phyloP scores from a whole-genome alignment of 2,113 vertebrate species.

The Agelaius tricolor region DNA sequence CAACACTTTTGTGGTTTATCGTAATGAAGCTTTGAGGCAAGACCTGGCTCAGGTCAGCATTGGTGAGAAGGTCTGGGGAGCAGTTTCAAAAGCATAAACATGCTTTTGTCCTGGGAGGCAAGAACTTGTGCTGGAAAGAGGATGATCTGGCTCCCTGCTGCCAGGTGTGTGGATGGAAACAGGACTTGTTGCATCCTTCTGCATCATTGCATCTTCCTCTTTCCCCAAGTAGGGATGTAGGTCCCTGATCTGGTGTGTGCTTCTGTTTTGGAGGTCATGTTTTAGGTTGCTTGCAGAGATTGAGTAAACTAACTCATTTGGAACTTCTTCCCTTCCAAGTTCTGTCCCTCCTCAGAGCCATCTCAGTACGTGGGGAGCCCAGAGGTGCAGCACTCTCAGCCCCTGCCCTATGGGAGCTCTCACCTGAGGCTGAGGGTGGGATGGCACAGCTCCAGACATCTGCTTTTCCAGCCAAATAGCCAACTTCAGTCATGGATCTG shows the following conservation, averaged over 20 bases:
- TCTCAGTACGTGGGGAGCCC: accelerated
- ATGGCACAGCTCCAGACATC: background rate
- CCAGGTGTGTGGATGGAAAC: background rate
- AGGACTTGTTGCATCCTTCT: background rate
- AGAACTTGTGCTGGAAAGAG: background rate
- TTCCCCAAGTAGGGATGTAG: background rate
- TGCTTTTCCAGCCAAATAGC: background rate
- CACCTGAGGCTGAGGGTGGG: accelerated
- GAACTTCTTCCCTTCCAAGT: background rate
- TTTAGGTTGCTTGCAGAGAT: background rate
- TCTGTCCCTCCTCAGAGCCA: background rate
- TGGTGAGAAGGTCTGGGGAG: background rate
- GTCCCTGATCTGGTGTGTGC: background rate
- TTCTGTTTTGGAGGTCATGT: background rate
- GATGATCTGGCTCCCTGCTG: background rate
- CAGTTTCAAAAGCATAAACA: background rate
- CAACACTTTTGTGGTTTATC: background rate
- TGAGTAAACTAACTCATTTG: background rate
- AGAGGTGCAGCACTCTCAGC: background rate
- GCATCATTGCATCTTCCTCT: background rate
- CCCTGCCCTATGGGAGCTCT: background rate
- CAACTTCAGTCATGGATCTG: accelerated
- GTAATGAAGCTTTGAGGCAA: background rate
- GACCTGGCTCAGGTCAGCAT: background rate
- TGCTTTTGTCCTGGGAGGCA: background rate